Percentiles rank a stretch among this genome's conserved stretches.
Evolutionary conservation across 2,797 vertebrate genomes (phyloP).

Genomic region (Lepus townsendii): DNA sequence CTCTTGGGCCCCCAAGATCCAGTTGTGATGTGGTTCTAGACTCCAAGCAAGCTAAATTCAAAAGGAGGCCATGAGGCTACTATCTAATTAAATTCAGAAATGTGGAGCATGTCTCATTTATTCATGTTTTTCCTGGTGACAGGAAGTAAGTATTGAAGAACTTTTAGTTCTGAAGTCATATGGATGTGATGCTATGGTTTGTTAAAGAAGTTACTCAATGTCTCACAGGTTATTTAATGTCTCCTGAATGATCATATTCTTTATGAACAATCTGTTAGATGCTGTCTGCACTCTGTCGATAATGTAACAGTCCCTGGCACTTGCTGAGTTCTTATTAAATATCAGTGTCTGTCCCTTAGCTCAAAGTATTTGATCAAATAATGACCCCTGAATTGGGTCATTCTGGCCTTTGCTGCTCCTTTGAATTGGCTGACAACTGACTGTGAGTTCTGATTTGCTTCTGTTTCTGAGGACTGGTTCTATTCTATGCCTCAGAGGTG

Average conservation of each 20-base stretch:
- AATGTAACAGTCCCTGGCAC: background rate
- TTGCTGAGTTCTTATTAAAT: background rate
- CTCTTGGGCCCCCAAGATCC: background rate
- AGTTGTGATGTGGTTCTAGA: background rate
- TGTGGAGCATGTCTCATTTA: background rate
- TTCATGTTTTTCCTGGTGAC: background rate
- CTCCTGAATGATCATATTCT: conserved; percentile 18
- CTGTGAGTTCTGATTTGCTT: conserved; percentile 58
- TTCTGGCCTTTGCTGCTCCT: background rate
- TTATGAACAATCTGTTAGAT: conserved; percentile 54
- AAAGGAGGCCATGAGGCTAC: background rate
- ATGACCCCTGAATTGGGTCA: background rate
- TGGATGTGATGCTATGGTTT: conserved; percentile 54
- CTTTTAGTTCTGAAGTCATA: conserved; percentile 40
- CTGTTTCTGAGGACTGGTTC: conserved; percentile 67
- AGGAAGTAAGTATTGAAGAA: conserved; percentile 7
- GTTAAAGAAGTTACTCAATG: conserved; percentile 52
- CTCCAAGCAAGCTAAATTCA: background rate
- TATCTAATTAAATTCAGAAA: background rate
- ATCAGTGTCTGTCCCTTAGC: conserved; percentile 3
- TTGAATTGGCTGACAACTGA: background rate
- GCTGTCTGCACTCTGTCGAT: background rate
- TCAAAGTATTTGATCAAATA: conserved; percentile 46
- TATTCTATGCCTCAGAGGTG: conserved; percentile 62
- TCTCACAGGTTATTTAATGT: conserved; percentile 65